Evolutionary conservation across 2,888 invertebrate species (phyloP), one percentile per base, ranked within the genome.

Genomic region (Helleia helle): DNA sequence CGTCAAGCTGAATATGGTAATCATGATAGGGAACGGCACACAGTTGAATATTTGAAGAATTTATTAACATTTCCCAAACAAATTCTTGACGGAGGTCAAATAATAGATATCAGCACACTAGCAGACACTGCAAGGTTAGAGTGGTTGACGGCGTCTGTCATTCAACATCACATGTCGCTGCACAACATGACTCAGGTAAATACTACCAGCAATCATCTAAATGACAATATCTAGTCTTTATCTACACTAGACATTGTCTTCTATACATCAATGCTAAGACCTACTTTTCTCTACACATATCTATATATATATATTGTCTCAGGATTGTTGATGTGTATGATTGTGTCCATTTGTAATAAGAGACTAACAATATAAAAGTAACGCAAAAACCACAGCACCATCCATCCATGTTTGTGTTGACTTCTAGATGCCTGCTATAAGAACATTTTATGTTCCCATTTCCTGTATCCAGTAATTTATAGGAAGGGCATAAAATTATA

Each of bases 1-100:
- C 91, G 98, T 58, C 98, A 99, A 83, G 97, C 97, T 8, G 98
- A 99, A 72, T 97, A 97, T 84, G 97, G 97, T 24, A 96, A 97
- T 72, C 84, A 84, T 69, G 94, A 96, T 66, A 86, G 90, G 43
- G 95, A 96, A 66, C 87, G 95, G 53, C 97, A 97, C 64, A 95
- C 96, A 0, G 90, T 93, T 41, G 96, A 97, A 52, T 96, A 96
- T 70, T 87, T 98, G 43, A 95, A 94, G 71, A 96, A 96, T 59
- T 91, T 96, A 63, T 88, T 94, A 48, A 90, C 97, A 36, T 93
- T 98, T 72, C 98, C 98, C 1, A 96, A 95, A 86, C 96, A 96
- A 76, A 83, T 81, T 71, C 52, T 83, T 26, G 83, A 85, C 58
- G 73, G 76, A 3, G 79, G 77, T 0, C 81, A 83, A 52, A 67